Percentiles rank a stretch among this genome's conserved stretches.
phyloP scores from a whole-genome alignment of 2,113 vertebrate genomes.

The Pelmatolapia mariae region DNA sequence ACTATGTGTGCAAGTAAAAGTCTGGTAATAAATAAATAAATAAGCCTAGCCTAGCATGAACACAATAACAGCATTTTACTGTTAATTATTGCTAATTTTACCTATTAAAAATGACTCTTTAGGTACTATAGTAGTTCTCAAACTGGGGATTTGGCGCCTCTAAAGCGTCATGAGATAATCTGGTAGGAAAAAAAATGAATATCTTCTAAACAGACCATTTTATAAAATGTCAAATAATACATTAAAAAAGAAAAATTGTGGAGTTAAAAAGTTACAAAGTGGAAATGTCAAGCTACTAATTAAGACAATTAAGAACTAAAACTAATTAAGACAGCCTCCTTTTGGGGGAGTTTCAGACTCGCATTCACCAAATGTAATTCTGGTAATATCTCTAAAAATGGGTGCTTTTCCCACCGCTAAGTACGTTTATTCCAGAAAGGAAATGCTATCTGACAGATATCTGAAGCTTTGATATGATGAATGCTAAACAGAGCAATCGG shows the following conservation, averaged over 20 bases:
- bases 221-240: neutral
- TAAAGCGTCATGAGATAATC: neutral
- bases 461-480: neutral
- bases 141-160: rapidly evolving
- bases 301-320: neutral
- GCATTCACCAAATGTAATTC: neutral
- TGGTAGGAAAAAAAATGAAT: neutral
- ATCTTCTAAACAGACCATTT: neutral
- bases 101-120: neutral
- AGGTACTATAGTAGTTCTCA: neutral
- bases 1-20: neutral
- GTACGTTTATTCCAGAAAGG: neutral
- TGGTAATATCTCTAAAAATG: neutral
- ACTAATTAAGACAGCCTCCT: neutral
- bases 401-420: neutral
- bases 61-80: neutral
- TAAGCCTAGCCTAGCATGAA: neutral
- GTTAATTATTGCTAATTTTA: neutral
- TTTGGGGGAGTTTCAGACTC: neutral
- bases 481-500: neutral
- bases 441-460: neutral
- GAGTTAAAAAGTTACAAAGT: neutral
- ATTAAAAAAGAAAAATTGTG: neutral
- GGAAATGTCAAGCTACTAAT: neutral
- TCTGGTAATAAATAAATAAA: neutral